phyloP scores from a whole-genome alignment of 2,797 vertebrate species.

The Acropternis orthonyx region DNA sequence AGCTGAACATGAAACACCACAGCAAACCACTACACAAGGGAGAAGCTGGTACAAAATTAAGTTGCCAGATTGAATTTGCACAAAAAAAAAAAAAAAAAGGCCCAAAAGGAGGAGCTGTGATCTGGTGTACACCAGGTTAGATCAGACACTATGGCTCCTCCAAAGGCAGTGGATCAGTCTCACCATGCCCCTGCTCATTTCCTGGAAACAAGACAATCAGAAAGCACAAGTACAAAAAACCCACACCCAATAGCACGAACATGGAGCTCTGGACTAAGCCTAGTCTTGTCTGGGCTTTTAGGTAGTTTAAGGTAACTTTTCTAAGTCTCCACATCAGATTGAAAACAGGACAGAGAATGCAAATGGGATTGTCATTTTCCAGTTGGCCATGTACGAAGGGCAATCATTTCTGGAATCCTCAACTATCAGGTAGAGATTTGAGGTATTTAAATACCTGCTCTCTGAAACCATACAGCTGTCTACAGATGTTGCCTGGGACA shows the following conservation, averaged over 20 bases:
- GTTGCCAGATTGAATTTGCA: neutral
- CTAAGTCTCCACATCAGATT: neutral
- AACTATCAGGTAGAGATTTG: neutral
- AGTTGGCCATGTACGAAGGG: neutral
- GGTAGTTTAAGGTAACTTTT: neutral
- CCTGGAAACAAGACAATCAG: neutral
- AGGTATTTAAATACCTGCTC: neutral
- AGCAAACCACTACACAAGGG: neutral
- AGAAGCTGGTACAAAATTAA: neutral
- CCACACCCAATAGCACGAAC: neutral
- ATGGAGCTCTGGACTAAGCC: neutral
- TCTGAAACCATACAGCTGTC: neutral
- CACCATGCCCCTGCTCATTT: neutral
- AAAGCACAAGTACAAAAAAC: neutral
- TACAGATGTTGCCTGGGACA: neutral
- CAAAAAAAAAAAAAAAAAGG: neutral
- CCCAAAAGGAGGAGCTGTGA: neutral
- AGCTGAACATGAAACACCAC: neutral
- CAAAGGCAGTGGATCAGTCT: rapidly evolving
- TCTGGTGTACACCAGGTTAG: rapidly evolving
- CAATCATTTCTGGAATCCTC: neutral
- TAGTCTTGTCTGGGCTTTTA: neutral
- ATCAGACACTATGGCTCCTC: neutral
- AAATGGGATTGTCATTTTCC: neutral
- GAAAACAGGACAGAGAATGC: neutral